phyloP scores from a whole-genome alignment of 2,797 vertebrate genomes.

The Antennarius maculatus region DNA sequence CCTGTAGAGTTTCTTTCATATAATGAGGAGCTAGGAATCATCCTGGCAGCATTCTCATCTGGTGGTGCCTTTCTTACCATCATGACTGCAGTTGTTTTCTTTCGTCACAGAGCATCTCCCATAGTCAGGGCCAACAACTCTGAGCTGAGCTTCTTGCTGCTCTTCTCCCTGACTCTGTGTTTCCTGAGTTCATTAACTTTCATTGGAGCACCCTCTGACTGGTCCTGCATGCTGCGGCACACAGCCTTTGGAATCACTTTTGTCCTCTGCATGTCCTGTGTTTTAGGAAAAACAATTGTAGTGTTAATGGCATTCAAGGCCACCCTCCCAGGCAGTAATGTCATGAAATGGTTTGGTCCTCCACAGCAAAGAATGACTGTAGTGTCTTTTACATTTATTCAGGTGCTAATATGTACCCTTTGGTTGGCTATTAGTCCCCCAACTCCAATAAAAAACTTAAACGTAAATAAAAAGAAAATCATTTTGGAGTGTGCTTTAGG shows the following conservation, averaged over 20 bases:
- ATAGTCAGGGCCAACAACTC: constrained; percentile 74
- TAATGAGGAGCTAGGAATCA: constrained; percentile 63
- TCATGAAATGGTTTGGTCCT: constrained; percentile 80
- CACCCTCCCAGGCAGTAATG: constrained; percentile 73
- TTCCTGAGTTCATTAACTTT: constrained; percentile 21
- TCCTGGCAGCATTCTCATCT: constrained; percentile 58
- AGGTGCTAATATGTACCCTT: constrained; percentile 1
- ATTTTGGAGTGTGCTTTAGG: constrained; percentile 5
- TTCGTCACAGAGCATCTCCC: constrained; percentile 45
- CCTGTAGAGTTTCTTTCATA: constrained; percentile 72
- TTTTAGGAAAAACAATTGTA: not conserved
- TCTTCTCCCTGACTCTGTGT: constrained; percentile 25
- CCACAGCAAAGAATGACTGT: constrained; percentile 58
- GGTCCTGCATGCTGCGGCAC: constrained; percentile 71
- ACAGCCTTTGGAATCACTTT: constrained; percentile 15
- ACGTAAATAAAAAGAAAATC: not conserved
- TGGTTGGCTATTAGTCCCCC: constrained; percentile 35
- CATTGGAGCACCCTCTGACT: constrained; percentile 55
- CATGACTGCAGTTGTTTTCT: constrained; percentile 51
- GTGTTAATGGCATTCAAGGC: constrained; percentile 72
- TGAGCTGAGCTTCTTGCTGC: constrained; percentile 31
- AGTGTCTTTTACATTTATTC: constrained; percentile 3
- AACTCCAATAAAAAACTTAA: constrained; percentile 14
- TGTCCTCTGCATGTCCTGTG: constrained; percentile 5
- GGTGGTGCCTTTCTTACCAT: constrained; percentile 54